These are phyloP conservation scores for Epinephelus lanceolatus DNA, from an alignment of 2,113 vertebrate genomes.

Conservation along the genomic window DNA sequence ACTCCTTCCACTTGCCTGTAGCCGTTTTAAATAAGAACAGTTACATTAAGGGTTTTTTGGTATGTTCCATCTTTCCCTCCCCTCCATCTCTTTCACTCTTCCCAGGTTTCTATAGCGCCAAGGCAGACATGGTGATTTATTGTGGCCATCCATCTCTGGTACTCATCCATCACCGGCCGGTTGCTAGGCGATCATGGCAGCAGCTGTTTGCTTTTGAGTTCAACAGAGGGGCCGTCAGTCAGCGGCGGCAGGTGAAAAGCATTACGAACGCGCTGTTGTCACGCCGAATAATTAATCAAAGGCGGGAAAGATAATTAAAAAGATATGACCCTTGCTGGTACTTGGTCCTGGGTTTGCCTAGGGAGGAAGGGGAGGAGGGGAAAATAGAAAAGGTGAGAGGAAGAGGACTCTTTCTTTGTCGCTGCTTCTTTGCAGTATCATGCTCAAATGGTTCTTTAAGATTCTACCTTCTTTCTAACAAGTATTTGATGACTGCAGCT, in stretches of 20 bases:
- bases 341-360: constrained; percentile 93
- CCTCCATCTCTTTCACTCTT: constrained; percentile 67
- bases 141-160: constrained; percentile 99
- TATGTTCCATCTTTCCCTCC: constrained; percentile 69
- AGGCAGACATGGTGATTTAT: constrained; percentile 99
- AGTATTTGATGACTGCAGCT: constrained; percentile 28
- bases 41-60: constrained; percentile 13
- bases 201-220: constrained; percentile 99
- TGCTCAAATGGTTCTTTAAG: constrained; percentile 16
- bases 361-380: constrained; percentile 75
- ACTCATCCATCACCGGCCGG: constrained; percentile 99
- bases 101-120: constrained; percentile 93
- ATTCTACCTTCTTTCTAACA: constrained; percentile 7
- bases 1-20: constrained; percentile 16
- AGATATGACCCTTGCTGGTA: constrained; percentile 99
- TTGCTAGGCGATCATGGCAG: constrained; percentile 99
- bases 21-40: constrained; percentile 17
- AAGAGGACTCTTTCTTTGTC: constrained; percentile 54
- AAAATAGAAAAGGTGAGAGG: constrained; percentile 47
- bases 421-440: constrained; percentile 9
- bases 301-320: constrained; percentile 99
- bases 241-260: constrained; percentile 99
- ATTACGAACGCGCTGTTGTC: constrained; percentile 99
- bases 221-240: constrained; percentile 99
- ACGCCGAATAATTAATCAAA: constrained; percentile 99